Conservation (phyloP, 2,113 vertebrate species). For the Pollimyrus isidori region DNA sequence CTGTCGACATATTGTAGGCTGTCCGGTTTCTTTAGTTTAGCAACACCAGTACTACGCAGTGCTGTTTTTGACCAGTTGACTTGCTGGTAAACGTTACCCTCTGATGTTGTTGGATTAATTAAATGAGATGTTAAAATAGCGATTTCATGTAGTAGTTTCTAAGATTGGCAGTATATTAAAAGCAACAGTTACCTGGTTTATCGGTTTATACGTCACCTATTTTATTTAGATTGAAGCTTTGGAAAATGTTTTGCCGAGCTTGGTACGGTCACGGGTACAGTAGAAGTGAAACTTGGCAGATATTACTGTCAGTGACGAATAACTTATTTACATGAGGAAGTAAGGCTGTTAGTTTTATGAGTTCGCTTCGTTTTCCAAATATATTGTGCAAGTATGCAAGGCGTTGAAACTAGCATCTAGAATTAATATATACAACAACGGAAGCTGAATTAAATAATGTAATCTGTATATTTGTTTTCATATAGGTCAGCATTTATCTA, state of each 20-base stretch:
- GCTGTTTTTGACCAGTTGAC: neutral
- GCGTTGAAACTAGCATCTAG: neutral
- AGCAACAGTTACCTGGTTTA: neutral
- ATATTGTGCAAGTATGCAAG: neutral
- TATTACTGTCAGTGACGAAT: neutral
- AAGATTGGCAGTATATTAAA: neutral
- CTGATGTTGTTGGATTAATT: neutral
- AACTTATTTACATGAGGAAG: neutral
- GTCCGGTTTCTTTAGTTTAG: neutral
- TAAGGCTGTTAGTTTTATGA: neutral
- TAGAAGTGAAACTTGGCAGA: neutral
- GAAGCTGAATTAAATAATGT: neutral
- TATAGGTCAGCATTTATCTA: slow-evolving; percentile 45
- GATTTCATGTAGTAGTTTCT: neutral
- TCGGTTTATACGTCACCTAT: neutral
- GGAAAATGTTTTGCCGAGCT: neutral
- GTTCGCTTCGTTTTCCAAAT: neutral
- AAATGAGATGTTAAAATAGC: neutral
- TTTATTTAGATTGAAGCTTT: neutral
- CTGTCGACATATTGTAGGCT: neutral
- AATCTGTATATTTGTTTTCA: slow-evolving; percentile 36
- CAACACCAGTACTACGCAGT: neutral
- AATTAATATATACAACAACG: neutral
- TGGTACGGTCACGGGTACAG: neutral
- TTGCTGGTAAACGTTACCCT: neutral